Evolutionary conservation across 2,797 vertebrate species (phyloP).

Genomic region (Delichon dasypus): DNA sequence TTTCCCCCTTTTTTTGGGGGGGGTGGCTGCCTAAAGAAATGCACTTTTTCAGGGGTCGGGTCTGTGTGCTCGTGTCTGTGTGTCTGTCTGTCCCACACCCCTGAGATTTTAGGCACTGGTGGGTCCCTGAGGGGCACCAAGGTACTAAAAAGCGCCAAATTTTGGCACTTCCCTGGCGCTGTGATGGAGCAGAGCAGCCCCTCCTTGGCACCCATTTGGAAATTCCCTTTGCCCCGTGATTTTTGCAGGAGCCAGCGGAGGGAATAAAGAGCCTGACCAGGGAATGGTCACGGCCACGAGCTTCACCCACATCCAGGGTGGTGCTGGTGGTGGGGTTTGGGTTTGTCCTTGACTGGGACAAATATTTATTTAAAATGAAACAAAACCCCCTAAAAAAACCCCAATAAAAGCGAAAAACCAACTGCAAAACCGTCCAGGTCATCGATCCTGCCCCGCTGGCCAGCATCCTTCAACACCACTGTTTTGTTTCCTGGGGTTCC

Average conservation of each 20-base stretch:
- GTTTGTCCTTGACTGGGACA: not conserved
- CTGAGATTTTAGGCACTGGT: not conserved
- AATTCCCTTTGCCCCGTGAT: not conserved
- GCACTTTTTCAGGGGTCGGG: not conserved
- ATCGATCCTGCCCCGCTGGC: accelerated
- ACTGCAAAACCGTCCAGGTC: not conserved
- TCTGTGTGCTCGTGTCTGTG: not conserved
- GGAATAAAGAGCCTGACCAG: not conserved
- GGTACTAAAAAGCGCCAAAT: not conserved
- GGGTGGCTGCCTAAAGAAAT: not conserved
- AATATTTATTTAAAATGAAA: not conserved
- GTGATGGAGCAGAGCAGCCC: not conserved
- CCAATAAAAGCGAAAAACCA: not conserved
- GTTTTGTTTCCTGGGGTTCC: not conserved
- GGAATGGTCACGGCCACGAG: accelerated
- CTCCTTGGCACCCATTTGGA: not conserved
- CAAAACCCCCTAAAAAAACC: not conserved
- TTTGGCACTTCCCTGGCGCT: accelerated
- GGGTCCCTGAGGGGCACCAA: not conserved
- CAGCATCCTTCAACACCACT: not conserved
- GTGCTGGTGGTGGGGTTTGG: not conserved
- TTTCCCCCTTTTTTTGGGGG: not conserved
- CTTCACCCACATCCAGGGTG: not conserved
- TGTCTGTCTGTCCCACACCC: not conserved
- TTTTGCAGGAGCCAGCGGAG: not conserved